Evolutionary conservation across 2,113 vertebrate species (phyloP).

Genomic region (Regulus satrapa): DNA sequence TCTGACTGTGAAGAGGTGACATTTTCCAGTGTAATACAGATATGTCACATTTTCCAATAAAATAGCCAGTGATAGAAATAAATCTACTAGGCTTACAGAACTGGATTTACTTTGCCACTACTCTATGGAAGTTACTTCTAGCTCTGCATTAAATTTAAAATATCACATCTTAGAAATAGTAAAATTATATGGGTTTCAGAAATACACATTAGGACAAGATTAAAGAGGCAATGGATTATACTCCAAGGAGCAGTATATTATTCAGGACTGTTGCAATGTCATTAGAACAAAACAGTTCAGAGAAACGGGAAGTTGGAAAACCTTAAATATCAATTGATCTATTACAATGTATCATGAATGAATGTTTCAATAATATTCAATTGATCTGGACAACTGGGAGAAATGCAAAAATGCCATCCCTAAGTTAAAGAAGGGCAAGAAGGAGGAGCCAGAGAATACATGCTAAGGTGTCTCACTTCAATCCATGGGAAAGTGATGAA

Average conservation of each 20-base stretch:
- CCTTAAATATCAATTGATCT: background rate
- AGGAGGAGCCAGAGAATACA: background rate
- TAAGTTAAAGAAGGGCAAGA: background rate
- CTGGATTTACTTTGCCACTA: background rate
- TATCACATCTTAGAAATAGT: background rate
- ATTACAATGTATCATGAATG: background rate
- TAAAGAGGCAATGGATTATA: background rate
- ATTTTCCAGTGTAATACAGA: background rate
- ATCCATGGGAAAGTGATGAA: background rate
- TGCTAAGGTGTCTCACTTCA: accelerated
- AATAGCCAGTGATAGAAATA: background rate
- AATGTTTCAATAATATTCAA: background rate
- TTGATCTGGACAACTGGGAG: background rate
- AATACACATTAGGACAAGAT: background rate
- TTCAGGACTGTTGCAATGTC: background rate
- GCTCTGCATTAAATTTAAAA: background rate
- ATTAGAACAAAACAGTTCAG: background rate
- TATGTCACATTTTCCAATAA: background rate
- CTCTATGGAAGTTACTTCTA: background rate
- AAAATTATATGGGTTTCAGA: background rate
- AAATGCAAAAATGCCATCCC: background rate
- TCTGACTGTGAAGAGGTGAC: background rate
- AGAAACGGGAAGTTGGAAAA: background rate
- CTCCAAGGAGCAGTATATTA: background rate
- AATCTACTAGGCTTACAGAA: background rate